Evolutionary conservation across 2,888 invertebrate species (phyloP).

Genomic region (Conomelus anceps): DNA sequence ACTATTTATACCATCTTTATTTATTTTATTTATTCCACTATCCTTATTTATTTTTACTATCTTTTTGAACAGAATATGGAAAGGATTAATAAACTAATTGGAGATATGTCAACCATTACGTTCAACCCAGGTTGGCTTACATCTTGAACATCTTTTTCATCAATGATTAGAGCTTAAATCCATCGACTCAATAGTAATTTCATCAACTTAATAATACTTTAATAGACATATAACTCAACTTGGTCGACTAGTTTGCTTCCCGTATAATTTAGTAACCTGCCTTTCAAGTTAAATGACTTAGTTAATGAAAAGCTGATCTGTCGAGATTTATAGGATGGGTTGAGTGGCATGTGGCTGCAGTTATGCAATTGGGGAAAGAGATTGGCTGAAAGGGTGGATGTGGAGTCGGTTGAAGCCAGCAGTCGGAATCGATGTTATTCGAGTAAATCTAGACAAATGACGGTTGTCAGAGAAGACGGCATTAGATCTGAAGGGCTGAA

Average conservation of each 20-base stretch:
- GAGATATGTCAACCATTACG: too few relatives aligned
- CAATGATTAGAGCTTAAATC: not conserved
- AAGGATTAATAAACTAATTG: too few relatives aligned
- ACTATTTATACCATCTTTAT: too few relatives aligned
- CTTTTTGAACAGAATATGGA: too few relatives aligned
- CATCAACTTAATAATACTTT: not conserved
- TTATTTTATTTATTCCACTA: too few relatives aligned
- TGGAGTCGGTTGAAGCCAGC: too few relatives aligned
- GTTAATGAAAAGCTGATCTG: not conserved
- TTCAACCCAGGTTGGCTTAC: too few relatives aligned
- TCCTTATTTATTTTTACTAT: too few relatives aligned
- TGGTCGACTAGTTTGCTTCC: not conserved
- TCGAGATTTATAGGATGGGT: not conserved
- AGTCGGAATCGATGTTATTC: not conserved
- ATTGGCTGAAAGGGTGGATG: not conserved
- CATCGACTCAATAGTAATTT: not conserved
- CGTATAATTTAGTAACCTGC: not conserved
- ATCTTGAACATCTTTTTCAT: too few relatives aligned
- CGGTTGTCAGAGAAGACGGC: not conserved
- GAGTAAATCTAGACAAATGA: not conserved
- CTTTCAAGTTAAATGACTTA: not conserved
- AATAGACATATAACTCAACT: too few relatives aligned
- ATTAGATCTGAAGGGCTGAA: not conserved
- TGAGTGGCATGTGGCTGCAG: not conserved
- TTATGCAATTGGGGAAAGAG: not conserved